Evolutionary conservation across 2,113 vertebrate genomes (phyloP).

Genomic region (Mellivora capensis): DNA sequence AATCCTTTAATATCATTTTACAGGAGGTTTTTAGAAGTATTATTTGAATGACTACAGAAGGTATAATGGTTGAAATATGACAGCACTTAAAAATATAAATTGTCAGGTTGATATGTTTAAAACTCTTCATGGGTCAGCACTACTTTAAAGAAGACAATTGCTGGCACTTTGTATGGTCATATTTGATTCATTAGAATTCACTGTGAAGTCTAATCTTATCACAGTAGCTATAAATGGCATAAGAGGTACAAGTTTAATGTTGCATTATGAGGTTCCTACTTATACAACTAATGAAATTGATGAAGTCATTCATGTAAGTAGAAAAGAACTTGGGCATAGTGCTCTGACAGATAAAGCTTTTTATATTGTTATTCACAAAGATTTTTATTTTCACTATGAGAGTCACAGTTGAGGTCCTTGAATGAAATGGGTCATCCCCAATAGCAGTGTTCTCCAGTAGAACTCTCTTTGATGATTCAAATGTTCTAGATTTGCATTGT

Average conservation of each 20-base stretch:
- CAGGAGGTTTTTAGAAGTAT: background rate
- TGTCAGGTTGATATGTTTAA: background rate
- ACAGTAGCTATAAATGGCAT: background rate
- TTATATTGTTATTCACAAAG: background rate
- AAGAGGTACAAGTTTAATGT: background rate
- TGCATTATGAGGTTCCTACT: background rate
- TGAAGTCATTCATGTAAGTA: background rate
- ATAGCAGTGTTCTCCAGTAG: background rate
- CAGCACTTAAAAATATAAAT: background rate
- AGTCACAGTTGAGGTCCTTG: background rate
- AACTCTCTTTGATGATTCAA: background rate
- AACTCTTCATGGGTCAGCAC: background rate
- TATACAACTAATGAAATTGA: background rate
- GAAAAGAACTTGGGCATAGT: background rate
- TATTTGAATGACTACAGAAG: background rate
- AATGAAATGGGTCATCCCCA: background rate
- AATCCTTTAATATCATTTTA: background rate
- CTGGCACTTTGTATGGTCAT: background rate
- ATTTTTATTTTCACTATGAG: background rate
- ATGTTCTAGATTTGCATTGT: background rate
- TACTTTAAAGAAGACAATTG: background rate
- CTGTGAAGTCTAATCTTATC: constrained; percentile 6
- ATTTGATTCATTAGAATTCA: constrained; percentile 17
- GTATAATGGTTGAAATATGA: background rate
- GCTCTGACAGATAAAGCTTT: background rate